Conservation (phyloP, 2,113 vertebrate species). For the Halcyon malimbica region DNA sequence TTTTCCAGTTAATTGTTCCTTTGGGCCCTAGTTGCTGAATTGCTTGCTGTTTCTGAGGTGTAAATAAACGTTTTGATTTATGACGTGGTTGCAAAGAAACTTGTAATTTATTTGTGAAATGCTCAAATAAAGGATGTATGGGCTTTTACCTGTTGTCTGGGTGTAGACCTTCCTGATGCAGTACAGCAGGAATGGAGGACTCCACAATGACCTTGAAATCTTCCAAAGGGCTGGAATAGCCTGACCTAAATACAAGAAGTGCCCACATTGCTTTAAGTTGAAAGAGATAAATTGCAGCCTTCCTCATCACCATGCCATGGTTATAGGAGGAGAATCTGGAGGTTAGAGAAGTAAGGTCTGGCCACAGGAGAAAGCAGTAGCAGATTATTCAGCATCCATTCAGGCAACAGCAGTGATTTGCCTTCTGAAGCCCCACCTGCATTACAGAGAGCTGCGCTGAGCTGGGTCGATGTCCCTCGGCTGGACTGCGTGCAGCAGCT, state of each 20-base stretch:
- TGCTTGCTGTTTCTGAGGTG: constrained; percentile 67
- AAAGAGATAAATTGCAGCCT: background rate
- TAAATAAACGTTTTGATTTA: constrained; percentile 74
- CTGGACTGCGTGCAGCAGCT: background rate
- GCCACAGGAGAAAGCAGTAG: background rate
- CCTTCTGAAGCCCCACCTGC: background rate
- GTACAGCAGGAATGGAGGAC: background rate
- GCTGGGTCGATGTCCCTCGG: background rate
- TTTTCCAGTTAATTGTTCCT: constrained; percentile 35
- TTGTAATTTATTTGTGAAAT: constrained; percentile 77
- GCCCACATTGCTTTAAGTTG: background rate
- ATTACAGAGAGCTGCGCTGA: background rate
- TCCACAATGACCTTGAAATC: background rate
- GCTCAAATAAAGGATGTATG: constrained; percentile 74
- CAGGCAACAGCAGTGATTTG: background rate
- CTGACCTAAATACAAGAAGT: background rate
- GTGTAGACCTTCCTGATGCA: background rate
- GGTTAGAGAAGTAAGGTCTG: background rate
- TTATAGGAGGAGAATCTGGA: background rate
- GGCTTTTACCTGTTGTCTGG: constrained; percentile 62
- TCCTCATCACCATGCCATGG: background rate
- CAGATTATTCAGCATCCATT: background rate
- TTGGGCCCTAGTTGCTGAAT: constrained; percentile 65
- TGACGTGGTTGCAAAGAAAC: constrained; percentile 68
- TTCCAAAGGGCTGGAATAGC: background rate